Base-by-base conservation (phyloP, 2,113 vertebrate genomes). In the Paratilapia polleni region DNA sequence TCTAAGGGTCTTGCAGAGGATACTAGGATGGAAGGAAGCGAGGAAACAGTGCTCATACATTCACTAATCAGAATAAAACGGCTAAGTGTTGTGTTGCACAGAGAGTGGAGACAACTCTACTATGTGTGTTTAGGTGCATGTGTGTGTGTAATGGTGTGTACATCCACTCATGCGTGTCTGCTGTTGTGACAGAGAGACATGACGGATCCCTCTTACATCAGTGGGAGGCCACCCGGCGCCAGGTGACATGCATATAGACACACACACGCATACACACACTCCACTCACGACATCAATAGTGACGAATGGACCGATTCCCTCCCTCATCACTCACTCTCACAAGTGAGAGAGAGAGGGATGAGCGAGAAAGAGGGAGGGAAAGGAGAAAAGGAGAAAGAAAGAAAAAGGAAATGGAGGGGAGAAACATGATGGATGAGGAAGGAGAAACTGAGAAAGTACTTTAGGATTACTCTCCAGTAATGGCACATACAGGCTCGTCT, bases 181-280 rank as follows among this genome's bases (percentile, higher is more conserved):
- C 90, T 89, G 92, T 93, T 93, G 89, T 93, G 92, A 93, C 90
- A 92, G 88, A 82, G 74, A 87, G 89, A 94, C 92, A 93, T 90
- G 94, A 92, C 82, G 28, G 89, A 94, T 93, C 81, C 83, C 64
- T 90, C 79, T 87, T 84, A 91, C 82, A 89, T 91, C 82, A 81
- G 85, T 63, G 83, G 89, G 91, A 93, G 89, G 93, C 88, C 88
- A 90, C 83, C 79, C 86, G 26, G 87, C 4, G 20, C 88, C 88
- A 87, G 90, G 84, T 89, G 86, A 89, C 80, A 91, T 34, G 52
- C 81, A 66, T 20, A 47, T 38, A 78, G n/a, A 64, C 78, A 47
- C 70, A 56, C 73, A 84, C 81, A 80, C 49, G 60, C 61, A 57
- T 68, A 79, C 82, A 84, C 76, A 77, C 47, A 76, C 62, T 76